Conservation (phyloP, 2,888 invertebrate genomes). For the Bugula neritina region DNA sequence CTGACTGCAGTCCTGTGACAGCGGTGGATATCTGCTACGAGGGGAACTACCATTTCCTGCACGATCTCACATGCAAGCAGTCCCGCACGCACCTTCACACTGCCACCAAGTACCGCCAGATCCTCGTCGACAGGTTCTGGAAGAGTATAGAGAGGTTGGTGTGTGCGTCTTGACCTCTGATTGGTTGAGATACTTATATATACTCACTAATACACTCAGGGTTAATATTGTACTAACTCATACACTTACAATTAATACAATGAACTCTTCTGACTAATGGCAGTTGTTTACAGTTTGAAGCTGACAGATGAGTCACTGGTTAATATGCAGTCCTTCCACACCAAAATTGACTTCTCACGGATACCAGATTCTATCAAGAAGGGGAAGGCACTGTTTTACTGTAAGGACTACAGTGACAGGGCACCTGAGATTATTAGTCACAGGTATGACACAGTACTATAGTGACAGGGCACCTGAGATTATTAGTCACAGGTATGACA, state of each 20-base stretch:
- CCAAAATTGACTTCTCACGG: constrained; percentile 13
- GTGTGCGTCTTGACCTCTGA: too few relatives aligned
- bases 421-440: not conserved
- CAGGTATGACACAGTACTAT: not conserved
- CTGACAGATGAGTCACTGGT: constrained; percentile 13
- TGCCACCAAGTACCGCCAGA: not conserved
- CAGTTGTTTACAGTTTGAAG: constrained; percentile 6
- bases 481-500: constrained; percentile 14
- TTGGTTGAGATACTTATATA: too few relatives aligned
- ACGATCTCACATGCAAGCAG: constrained; percentile 26
- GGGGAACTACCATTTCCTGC: constrained; percentile 24
- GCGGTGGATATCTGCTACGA: constrained; percentile 8
- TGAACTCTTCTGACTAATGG: too few relatives aligned
- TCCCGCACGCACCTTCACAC: not conserved
- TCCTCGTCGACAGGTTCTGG: constrained; percentile 6
- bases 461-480: not conserved
- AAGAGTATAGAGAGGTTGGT: constrained; percentile 6
- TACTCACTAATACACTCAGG: too few relatives aligned
- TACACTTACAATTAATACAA: too few relatives aligned
- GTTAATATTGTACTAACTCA: too few relatives aligned
- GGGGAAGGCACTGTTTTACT: constrained; percentile 2
- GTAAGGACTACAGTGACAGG: not conserved
- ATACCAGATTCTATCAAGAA: constrained; percentile 26
- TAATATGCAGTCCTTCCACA: constrained; percentile 18
- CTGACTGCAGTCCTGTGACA: constrained; percentile 11